phyloP scores from a whole-genome alignment of 1,140 invertebrate genomes.

The Battus philenor region DNA sequence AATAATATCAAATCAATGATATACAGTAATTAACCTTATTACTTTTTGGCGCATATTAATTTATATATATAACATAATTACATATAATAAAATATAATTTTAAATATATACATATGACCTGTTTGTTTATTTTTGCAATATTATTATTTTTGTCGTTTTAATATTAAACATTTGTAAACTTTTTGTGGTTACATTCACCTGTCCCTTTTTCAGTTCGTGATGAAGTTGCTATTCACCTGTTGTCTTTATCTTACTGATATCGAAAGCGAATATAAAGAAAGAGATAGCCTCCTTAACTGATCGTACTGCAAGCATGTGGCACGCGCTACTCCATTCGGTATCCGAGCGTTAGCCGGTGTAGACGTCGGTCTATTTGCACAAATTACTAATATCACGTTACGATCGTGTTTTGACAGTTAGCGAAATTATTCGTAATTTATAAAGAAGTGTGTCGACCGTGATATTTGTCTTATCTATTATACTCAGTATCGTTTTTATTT shows the following conservation, averaged over 20 bases:
- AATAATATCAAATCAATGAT: too few relatives aligned
- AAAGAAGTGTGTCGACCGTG: conserved; percentile 13
- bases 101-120: background rate
- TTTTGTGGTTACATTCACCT: conserved; percentile 63
- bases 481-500: conserved; percentile 4
- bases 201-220: conserved; percentile 44
- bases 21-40: too few relatives aligned
- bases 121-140: background rate
- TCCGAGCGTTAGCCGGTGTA: conserved; percentile 34
- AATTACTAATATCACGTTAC: conserved; percentile 33
- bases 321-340: conserved; percentile 70
- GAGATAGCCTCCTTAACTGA: conserved; percentile 43
- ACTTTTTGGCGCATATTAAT: too few relatives aligned
- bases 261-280: conserved; percentile 38
- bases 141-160: background rate
- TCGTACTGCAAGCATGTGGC: conserved; percentile 56
- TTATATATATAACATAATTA: background rate
- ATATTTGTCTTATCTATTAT: conserved; percentile 5
- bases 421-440: conserved; percentile 25
- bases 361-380: conserved; percentile 32
- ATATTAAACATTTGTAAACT: conserved; percentile 43
- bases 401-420: conserved; percentile 60
- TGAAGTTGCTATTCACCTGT: conserved; percentile 39
- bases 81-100: background rate
- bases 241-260: conserved; percentile 48